Evolutionary conservation across 64 coral and sea anemone genomes (phyloP).

Genomic region (Exaiptasia diaphana): DNA sequence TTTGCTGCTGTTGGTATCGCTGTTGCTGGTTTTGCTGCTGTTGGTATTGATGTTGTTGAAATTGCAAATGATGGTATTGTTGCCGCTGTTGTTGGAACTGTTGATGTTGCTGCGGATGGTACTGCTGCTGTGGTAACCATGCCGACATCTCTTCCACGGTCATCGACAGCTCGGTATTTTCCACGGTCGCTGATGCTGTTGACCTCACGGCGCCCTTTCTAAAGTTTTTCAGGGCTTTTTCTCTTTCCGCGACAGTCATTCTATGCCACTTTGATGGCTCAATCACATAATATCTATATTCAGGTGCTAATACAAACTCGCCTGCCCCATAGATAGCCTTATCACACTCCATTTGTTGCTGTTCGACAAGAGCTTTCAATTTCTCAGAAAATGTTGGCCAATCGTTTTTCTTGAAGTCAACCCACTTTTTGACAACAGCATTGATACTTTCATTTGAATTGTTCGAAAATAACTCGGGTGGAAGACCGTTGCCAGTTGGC

Average conservation of each 20-base stretch:
- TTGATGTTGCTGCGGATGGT: background rate
- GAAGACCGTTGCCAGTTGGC: background rate
- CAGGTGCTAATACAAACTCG: background rate
- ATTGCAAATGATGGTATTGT: background rate
- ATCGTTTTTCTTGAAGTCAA: conserved; percentile 8
- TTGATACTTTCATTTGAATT: conserved; percentile 6
- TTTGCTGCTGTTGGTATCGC: background rate
- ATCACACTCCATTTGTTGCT: background rate
- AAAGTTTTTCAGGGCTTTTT: background rate
- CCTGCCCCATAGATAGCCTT: background rate
- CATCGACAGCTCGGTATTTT: too few relatives aligned
- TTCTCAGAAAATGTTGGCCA: background rate
- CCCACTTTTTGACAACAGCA: conserved; percentile 23
- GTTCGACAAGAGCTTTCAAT: conserved; percentile 2
- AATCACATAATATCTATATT: conserved; percentile 7
- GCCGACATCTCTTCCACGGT: too few relatives aligned
- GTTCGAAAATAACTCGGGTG: background rate
- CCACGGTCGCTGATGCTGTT: background rate
- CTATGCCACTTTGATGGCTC: background rate
- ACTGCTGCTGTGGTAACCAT: background rate
- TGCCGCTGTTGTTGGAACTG: background rate
- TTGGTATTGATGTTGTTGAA: background rate
- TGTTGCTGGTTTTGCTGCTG: too few relatives aligned
- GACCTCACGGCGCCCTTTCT: background rate
- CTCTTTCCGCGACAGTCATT: background rate